Percentiles rank a stretch among this genome's conserved stretches.
Evolutionary conservation across 2,797 vertebrate genomes (phyloP).

Genomic region (Pseudochirops corinnae): DNA sequence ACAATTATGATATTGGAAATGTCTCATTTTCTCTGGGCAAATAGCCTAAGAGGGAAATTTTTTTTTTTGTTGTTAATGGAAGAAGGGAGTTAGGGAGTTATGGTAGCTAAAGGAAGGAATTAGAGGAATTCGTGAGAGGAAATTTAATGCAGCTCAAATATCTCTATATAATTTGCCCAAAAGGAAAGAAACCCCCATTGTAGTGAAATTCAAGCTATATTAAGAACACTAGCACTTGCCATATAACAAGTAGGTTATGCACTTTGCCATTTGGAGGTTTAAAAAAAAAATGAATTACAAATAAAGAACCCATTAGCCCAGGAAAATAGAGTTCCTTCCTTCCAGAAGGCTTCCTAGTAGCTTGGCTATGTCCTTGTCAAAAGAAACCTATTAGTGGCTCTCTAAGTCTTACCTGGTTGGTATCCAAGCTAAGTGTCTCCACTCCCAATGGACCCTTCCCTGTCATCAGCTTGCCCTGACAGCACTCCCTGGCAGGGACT

Average conservation of each 20-base stretch:
- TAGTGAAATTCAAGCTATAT: background rate
- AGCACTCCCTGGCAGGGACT: background rate
- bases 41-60: slow-evolving; percentile 46
- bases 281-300: slow-evolving; percentile 45
- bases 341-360: slow-evolving; percentile 12
- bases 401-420: background rate
- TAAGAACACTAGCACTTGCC: slow-evolving; percentile 40
- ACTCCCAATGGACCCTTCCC: background rate
- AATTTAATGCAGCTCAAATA: slow-evolving; percentile 14
- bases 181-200: slow-evolving; percentile 19
- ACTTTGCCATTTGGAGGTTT: slow-evolving; percentile 18
- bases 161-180: slow-evolving; percentile 5
- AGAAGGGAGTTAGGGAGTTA: background rate
- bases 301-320: background rate
- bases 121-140: slow-evolving; percentile 39
- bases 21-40: slow-evolving; percentile 31
- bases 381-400: background rate
- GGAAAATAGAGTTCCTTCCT: background rate
- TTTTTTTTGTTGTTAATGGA: background rate
- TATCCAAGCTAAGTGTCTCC: background rate
- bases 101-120: slow-evolving; percentile 25
- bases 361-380: background rate
- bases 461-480: background rate
- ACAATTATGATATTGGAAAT: background rate
- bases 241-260: background rate